Evolutionary conservation across 2,888 invertebrate genomes (phyloP), one percentile per base, ranked within the genome.

Genomic region (Odiellus spinosus): DNA sequence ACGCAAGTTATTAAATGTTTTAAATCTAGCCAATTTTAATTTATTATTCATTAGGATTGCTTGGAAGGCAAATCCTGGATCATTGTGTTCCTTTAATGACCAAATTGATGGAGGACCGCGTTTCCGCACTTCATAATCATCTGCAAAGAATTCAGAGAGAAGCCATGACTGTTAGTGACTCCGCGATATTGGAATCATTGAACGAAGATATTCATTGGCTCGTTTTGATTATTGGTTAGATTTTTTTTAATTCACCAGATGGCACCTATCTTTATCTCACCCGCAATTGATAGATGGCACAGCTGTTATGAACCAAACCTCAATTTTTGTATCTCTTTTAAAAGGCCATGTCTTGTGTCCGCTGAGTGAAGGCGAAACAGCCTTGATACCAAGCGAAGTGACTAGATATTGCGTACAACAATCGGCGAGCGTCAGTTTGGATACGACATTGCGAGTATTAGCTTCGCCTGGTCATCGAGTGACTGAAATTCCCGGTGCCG

Each of bases 131-230:
- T 34, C 67, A 70, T 45, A 64, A 65, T 3, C 68, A 70, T 42
- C 61, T 75, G 32, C 63, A 66, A 50, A 56, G 63, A 42, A 57
- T 64, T n/a, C 64, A 63, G 46, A 60, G 64, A 48, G 54, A 59
- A 44, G 51, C 59, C 40, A 52, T 57, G n/a, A 53, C 57, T 26
- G 53, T 53, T 32, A 53, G 56, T 46, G 56, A 59, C 20, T 54
- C 57, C 12, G 42, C 47, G 2, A 41, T 52, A 2, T 43, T 52
- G 21, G 72, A 76, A 49, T 73, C 70, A 43, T 67, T 88, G 32
- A 85, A 83, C 61, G 90, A 91, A 68, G 88, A 90, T 66, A 67
- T 90, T 18, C 87, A 90, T 64, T 91, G 90, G 91, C 73, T 84
- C 21, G 67, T 88, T 20, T 74, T 91, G 59, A 76, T 90, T 45